Evolutionary conservation across 53 echinoderm and acorn worm genomes (phyloP), one percentile per base, ranked within the genome.

Genomic region (Temnopleurus reevesii): DNA sequence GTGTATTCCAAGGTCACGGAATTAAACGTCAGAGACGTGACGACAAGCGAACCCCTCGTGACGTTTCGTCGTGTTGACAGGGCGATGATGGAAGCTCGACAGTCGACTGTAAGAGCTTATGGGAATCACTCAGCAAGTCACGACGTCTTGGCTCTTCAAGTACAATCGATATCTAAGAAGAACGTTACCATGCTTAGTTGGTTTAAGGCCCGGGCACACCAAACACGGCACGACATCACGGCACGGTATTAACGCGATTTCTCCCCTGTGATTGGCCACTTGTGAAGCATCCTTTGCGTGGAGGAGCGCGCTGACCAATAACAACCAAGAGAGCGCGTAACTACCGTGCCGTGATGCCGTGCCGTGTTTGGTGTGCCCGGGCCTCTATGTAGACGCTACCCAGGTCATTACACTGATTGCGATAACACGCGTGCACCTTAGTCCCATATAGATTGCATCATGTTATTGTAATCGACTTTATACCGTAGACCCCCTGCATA

Each of bases 381-480:
- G n/a, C n/a, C n/a, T n/a, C n/a, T n/a, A n/a, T 41, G 12, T 38
- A 71, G 71, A 38, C 41, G 71, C 13, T 2, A 36, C 66, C 66
- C 66, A 66, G 35, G 66, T 66, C 41, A 36, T 66, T 19, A 66
- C 19, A 4, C 21, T 71, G 71, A 71, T 71, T 71, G 36, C 36
- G 23, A 43, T 71, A 38, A 38, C 71, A 71, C n/a, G 2, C 38
- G 41, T 41, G 21, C 41, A 38, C n/a, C 71, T 19, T 5, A 36
- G 66, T 66, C 9, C 36, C 29, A 63, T 13, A 18, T 4, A 63
- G 63, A 30, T 71, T 38, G 41, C 71, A 9, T 38, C 43, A 41
- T 71, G 71, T 71, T 71, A 38, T 71, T 71, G 71, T 71, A 71
- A 71, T 71, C 71, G 38, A 71, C 38, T 4, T 38, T n/a, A n/a